A percentile compares a stretch with the other conserved stretches of the same genome.
Conservation (phyloP, 2,888 invertebrate species). For the Cephus sareptanus region DNA sequence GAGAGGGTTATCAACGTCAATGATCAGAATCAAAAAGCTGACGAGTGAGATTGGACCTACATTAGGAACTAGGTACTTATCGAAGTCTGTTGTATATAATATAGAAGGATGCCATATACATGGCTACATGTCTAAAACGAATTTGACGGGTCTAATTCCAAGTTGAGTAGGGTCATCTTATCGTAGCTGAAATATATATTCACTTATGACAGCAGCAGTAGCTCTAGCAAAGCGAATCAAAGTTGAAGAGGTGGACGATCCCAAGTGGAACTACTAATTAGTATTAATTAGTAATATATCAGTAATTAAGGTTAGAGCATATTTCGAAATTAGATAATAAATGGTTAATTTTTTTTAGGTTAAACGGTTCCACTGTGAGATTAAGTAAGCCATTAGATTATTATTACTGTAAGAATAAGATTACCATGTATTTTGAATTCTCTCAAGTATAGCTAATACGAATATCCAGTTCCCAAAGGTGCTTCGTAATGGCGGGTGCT, state of each 20-base stretch:
- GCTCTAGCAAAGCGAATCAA: background rate
- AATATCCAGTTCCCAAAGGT: background rate
- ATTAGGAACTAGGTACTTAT: background rate
- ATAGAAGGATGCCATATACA: background rate
- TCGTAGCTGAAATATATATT: background rate
- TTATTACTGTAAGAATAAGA: background rate
- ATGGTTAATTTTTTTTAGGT: background rate
- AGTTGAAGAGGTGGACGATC: background rate
- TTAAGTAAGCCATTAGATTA: background rate
- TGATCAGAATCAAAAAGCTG: background rate
- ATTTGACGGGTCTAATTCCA: background rate
- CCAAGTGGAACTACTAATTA: background rate
- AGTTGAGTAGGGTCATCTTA: background rate
- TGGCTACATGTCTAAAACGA: background rate
- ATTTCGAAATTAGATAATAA: background rate
- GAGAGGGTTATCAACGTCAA: background rate
- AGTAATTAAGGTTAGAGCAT: background rate
- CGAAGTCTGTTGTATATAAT: background rate
- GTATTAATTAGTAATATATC: background rate
- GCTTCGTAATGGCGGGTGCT: background rate
- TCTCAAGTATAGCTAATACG: background rate
- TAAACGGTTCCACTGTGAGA: background rate
- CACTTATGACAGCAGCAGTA: background rate
- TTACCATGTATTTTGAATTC: background rate
- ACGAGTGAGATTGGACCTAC: background rate